phyloP scores from a whole-genome alignment of 2,797 vertebrate genomes.

The Cheirogaleus major region DNA sequence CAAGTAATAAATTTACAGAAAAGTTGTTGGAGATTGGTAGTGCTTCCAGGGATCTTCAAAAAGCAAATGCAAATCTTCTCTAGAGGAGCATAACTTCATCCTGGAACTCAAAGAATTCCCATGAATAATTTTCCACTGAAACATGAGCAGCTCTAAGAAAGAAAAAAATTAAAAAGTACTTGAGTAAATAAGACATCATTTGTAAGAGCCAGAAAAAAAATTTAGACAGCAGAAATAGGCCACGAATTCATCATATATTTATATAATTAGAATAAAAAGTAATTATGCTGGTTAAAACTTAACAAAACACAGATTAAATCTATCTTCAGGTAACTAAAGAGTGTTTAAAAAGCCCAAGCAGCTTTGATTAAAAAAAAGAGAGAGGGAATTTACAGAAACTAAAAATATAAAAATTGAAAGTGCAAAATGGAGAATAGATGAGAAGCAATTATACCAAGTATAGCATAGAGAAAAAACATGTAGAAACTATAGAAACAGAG shows the following conservation, averaged over 20 bases:
- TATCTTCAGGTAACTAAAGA: neutral
- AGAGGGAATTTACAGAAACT: neutral
- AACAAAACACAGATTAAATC: neutral
- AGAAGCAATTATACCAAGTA: neutral
- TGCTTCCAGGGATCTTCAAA: neutral
- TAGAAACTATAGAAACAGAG: neutral
- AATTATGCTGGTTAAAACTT: neutral
- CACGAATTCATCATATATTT: neutral
- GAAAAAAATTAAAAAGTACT: neutral
- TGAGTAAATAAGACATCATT: neutral
- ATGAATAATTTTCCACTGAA: neutral
- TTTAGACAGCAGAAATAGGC: neutral
- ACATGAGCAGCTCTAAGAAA: neutral
- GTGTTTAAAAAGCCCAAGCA: neutral
- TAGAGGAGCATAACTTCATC: neutral
- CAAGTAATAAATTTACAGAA: neutral
- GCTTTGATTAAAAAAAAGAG: neutral
- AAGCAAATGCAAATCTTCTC: slow-evolving; percentile 20
- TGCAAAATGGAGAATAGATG: neutral
- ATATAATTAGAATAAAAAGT: neutral
- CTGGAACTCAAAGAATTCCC: neutral
- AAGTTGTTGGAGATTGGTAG: neutral
- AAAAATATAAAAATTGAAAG: neutral
- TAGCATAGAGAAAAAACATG: neutral
- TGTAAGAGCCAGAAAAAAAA: neutral